Percentiles rank a stretch among this genome's conserved stretches.
phyloP scores from a whole-genome alignment of 2,888 invertebrate genomes.

The Athalia rosae region DNA sequence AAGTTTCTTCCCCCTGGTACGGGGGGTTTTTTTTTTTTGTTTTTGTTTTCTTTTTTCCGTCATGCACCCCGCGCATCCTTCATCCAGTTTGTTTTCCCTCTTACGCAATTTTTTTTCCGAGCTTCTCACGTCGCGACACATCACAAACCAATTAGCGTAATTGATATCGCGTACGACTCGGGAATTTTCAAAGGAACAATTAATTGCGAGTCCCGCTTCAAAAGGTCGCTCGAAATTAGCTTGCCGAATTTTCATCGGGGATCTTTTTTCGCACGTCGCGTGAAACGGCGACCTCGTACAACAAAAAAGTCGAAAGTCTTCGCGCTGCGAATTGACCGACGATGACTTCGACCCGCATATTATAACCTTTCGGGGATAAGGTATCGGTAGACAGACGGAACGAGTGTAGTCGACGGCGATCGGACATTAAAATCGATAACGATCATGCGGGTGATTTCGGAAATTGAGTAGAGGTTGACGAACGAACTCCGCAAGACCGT shows the following conservation, averaged over 20 bases:
- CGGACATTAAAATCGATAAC: background rate
- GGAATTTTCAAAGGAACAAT: slow-evolving; percentile 3
- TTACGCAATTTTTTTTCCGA: background rate
- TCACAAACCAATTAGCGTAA: slow-evolving; percentile 21
- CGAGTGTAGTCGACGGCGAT: too few species aligned
- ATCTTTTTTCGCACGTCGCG: background rate
- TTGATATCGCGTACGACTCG: slow-evolving; percentile 15
- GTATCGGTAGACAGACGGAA: too few species aligned
- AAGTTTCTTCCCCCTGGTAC: slow-evolving; percentile 5
- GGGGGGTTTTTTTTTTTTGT: background rate
- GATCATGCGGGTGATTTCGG: slow-evolving; percentile 32
- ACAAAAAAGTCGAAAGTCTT: too few species aligned
- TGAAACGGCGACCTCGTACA: too few species aligned
- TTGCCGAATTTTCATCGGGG: background rate
- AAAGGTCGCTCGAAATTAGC: background rate
- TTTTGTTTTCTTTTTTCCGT: background rate
- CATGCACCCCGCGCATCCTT: background rate
- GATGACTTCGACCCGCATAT: background rate
- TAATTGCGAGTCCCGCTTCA: background rate
- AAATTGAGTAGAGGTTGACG: slow-evolving; percentile 19
- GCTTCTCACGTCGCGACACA: background rate
- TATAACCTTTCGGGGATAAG: background rate
- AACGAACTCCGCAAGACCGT: slow-evolving; percentile 14
- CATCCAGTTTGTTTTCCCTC: background rate
- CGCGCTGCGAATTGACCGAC: too few species aligned